Conservation (phyloP, 1,140 invertebrate genomes). For the Bombus cullumanus region DNA sequence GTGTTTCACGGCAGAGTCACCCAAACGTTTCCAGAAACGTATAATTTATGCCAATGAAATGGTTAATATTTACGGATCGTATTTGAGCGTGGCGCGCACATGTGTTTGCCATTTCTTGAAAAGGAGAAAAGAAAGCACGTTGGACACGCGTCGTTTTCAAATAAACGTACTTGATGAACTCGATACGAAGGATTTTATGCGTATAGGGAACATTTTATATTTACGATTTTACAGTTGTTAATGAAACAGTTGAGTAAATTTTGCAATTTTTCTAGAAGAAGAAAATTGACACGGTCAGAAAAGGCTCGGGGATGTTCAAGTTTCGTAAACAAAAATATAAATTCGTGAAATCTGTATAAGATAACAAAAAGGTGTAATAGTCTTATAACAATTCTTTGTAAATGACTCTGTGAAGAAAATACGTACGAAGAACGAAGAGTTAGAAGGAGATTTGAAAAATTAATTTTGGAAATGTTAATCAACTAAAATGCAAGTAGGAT, state of each 20-base stretch:
- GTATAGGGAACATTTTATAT: not conserved
- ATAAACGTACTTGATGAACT: not conserved
- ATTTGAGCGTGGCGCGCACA: not conserved
- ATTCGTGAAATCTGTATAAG: too few species aligned
- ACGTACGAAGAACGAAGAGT: not conserved
- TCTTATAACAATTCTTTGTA: not conserved
- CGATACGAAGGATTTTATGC: not conserved
- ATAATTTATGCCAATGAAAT: constrained; percentile 33
- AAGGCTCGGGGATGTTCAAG: too few species aligned
- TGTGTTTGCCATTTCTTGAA: not conserved
- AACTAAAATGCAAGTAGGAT: not conserved
- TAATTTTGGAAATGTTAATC: not conserved
- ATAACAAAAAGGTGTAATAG: too few species aligned
- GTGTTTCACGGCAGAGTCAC: not conserved
- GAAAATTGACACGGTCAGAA: too few species aligned
- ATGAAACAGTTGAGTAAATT: too few species aligned
- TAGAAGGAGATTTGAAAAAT: not conserved
- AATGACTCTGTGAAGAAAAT: not conserved
- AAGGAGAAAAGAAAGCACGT: constrained; percentile 1
- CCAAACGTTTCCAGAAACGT: not conserved
- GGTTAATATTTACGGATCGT: not conserved
- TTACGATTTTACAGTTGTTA: too few species aligned
- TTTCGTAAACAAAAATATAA: not conserved
- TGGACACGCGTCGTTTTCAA: not conserved
- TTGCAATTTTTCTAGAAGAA: not conserved